phyloP scores from a whole-genome alignment of 2,113 vertebrate genomes.

The Ammodytes marinus region DNA sequence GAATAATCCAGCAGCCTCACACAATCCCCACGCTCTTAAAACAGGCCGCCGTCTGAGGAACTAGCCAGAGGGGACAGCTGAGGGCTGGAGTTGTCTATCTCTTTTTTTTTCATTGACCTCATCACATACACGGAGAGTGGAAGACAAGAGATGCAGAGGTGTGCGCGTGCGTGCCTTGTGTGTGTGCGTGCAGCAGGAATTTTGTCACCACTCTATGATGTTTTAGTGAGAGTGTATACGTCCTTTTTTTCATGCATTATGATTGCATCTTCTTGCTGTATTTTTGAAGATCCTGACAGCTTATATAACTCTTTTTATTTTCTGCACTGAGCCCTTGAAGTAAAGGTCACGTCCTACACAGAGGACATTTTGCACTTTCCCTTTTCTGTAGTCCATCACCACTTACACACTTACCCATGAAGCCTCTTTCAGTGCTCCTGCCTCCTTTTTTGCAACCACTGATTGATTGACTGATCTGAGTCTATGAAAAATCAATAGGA shows the following conservation, averaged over 20 bases:
- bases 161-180: slow-evolving; percentile 16
- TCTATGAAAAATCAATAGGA: slow-evolving; percentile 74
- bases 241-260: slow-evolving; percentile 28
- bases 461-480: slow-evolving; percentile 73
- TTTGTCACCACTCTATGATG: slow-evolving; percentile 37
- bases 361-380: slow-evolving; percentile 64
- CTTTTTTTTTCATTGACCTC: slow-evolving; percentile 61
- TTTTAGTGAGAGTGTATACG: slow-evolving; percentile 27
- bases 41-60: slow-evolving; percentile 45
- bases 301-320: slow-evolving; percentile 40
- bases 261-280: slow-evolving; percentile 37
- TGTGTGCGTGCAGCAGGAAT: slow-evolving; percentile 12
- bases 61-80: slow-evolving; percentile 49
- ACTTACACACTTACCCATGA: too few relatives aligned
- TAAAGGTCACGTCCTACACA: slow-evolving; percentile 59
- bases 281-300: slow-evolving; percentile 62
- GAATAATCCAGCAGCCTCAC: slow-evolving; percentile 66
- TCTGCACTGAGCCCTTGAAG: slow-evolving; percentile 61
- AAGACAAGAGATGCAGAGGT: slow-evolving; percentile 28
- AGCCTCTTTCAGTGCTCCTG: background rate
- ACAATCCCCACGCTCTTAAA: slow-evolving; percentile 31
- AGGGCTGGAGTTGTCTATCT: slow-evolving; percentile 48
- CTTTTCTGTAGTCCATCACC: slow-evolving; percentile 61
- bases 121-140: slow-evolving; percentile 22
- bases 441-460: slow-evolving; percentile 40